Evolutionary conservation across 1,140 invertebrate species (phyloP).

Genomic region (Drosophila ogumai): DNA sequence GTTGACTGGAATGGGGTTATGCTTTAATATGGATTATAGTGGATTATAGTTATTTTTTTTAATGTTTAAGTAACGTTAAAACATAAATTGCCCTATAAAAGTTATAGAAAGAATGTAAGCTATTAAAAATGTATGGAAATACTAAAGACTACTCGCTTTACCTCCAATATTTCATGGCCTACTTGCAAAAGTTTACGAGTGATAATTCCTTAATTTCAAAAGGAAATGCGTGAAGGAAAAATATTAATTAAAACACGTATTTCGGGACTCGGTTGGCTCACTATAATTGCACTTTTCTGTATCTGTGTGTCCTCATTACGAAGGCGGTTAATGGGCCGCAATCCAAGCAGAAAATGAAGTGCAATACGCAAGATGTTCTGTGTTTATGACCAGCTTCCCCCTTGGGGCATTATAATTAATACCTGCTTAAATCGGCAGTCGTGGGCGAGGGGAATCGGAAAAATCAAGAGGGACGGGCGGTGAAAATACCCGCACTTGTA

Average conservation of each 20-base stretch:
- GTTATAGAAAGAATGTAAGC: too few species aligned
- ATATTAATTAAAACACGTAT: constrained; percentile 42
- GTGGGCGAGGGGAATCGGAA: neutral
- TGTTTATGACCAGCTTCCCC: constrained; percentile 24
- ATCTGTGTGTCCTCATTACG: constrained; percentile 23
- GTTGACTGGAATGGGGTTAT: neutral
- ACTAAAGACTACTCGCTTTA: neutral
- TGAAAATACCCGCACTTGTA: constrained; percentile 48
- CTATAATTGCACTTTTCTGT: constrained; percentile 41
- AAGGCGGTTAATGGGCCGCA: constrained; percentile 38
- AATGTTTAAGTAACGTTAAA: neutral
- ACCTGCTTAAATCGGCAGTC: constrained; percentile 23
- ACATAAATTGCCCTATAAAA: neutral
- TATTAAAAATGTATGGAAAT: too few species aligned
- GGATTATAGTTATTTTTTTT: too few species aligned
- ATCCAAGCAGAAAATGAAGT: constrained; percentile 62
- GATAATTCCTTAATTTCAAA: neutral
- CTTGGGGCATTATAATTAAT: constrained; percentile 58
- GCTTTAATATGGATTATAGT: neutral
- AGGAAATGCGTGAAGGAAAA: constrained; percentile 2
- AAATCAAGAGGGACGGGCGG: neutral
- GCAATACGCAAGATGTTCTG: constrained; percentile 34
- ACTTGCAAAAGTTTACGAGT: neutral
- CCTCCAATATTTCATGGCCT: neutral
- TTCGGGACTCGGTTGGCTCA: constrained; percentile 5